phyloP scores from a whole-genome alignment of 2,797 vertebrate genomes.

The Tokudaia tokunoshimensis region DNA sequence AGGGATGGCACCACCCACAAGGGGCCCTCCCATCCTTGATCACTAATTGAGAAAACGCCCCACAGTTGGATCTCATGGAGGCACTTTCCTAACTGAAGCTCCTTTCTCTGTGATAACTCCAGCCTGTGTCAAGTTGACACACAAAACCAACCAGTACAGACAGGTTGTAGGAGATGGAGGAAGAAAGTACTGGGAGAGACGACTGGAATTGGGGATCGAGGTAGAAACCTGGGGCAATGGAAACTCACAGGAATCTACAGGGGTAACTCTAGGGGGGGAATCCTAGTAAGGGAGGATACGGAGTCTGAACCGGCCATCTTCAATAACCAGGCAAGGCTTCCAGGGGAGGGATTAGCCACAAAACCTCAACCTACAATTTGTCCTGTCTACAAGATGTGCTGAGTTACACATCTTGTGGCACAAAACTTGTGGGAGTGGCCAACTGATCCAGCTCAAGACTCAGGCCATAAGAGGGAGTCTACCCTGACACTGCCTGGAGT shows the following conservation, averaged over 20 bases:
- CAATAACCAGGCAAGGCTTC: not conserved
- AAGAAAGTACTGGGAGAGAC: not conserved
- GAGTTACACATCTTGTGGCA: not conserved
- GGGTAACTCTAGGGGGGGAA: not conserved
- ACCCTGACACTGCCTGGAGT: not conserved
- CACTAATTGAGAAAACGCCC: too few species aligned
- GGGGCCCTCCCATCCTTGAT: too few species aligned
- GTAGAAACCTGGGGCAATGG: not conserved
- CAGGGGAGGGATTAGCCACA: not conserved
- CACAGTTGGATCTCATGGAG: too few species aligned
- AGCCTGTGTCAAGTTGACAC: too few species aligned
- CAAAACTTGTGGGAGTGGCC: not conserved
- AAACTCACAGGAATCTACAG: not conserved
- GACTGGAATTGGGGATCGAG: not conserved
- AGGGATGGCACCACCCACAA: too few species aligned
- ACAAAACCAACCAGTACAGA: too few species aligned
- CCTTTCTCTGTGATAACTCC: too few species aligned
- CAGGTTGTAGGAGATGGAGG: not conserved
- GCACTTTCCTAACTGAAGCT: too few species aligned
- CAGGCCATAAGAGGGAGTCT: not conserved
- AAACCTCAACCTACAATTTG: not conserved
- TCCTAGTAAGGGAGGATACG: not conserved
- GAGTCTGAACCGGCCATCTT: not conserved
- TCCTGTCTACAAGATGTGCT: not conserved
- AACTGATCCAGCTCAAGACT: not conserved